phyloP scores from a whole-genome alignment of 2,797 vertebrate genomes.

The Graptemys geographica region DNA sequence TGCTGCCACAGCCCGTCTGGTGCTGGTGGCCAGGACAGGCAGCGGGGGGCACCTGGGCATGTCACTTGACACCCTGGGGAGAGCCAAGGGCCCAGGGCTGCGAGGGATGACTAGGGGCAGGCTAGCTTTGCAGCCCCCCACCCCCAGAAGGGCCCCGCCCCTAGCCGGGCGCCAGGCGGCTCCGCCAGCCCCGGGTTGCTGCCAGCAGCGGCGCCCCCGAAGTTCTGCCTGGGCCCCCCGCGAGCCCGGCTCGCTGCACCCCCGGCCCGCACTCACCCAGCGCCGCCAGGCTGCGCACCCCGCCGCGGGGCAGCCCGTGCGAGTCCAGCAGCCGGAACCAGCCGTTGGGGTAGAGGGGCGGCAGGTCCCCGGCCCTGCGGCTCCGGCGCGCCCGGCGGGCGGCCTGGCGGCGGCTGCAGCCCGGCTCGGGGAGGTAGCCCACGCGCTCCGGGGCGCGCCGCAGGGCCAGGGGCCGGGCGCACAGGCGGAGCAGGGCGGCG shows the following conservation, averaged over 20 bases:
- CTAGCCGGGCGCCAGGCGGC: too few species aligned
- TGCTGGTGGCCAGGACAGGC: too few species aligned
- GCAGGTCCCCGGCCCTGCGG: constrained; percentile 83
- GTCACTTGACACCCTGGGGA: too few species aligned
- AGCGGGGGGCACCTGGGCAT: too few species aligned
- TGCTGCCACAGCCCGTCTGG: too few species aligned
- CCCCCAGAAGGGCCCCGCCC: too few species aligned
- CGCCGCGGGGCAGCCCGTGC: constrained; percentile 77
- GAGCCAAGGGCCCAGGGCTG: too few species aligned
- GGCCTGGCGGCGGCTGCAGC: constrained; percentile 77
- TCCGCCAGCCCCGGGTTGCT: too few species aligned
- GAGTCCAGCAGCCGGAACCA: constrained; percentile 88
- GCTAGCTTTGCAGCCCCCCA: too few species aligned
- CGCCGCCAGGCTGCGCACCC: constrained; percentile 78
- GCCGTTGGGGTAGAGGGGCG: constrained; percentile 88
- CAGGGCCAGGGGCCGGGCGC: constrained; percentile 79
- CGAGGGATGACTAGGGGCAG: too few species aligned
- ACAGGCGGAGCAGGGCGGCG: constrained; percentile 52
- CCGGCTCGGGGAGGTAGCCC: constrained; percentile 82
- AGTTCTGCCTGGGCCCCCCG: background rate
- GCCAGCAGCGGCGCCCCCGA: background rate
- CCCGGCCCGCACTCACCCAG: constrained; percentile 80
- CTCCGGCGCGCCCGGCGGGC: constrained; percentile 83
- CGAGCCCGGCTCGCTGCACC: background rate
- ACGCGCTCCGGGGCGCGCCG: constrained; percentile 81